phyloP scores from a whole-genome alignment of 1,140 invertebrate genomes.

The Drosophila dunni region DNA sequence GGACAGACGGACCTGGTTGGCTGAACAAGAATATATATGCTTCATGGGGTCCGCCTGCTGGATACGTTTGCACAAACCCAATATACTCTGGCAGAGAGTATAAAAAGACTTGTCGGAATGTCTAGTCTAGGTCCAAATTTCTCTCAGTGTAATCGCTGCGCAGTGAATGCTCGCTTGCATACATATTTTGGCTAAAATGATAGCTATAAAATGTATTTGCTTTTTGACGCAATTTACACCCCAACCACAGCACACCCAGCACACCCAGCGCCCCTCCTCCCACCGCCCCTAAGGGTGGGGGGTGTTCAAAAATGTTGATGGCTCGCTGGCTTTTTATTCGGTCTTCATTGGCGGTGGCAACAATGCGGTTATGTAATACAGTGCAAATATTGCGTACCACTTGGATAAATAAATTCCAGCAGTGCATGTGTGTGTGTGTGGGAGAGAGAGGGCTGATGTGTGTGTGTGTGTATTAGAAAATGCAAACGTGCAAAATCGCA shows the following conservation, averaged over 20 bases:
- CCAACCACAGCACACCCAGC: not conserved
- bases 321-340: conserved; percentile 57
- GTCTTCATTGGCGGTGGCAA: conserved; percentile 69
- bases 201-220: conserved; percentile 60
- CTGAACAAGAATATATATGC: too few species aligned
- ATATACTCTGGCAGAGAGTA: too few species aligned
- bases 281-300: too few species aligned
- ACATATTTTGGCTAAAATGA: conserved; percentile 26
- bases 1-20: too few species aligned
- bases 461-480: conserved; percentile 54
- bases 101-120: too few species aligned
- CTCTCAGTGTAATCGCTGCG: conserved; percentile 9
- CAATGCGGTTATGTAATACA: conserved; percentile 81
- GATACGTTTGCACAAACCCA: too few species aligned
- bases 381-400: conserved; percentile 79
- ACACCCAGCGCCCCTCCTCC: too few species aligned
- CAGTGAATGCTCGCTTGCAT: conserved; percentile 15
- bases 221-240: conserved; percentile 30
- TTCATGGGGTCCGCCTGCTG: too few species aligned
- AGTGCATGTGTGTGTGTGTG: conserved; percentile 28
- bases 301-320: conserved; percentile 25
- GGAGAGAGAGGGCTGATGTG: not conserved
- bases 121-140: conserved; percentile 20
- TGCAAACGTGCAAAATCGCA: conserved; percentile 81
- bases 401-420: conserved; percentile 77